phyloP scores from a whole-genome alignment of 2,797 vertebrate genomes.

The Schizopygopsis malacanthus region DNA sequence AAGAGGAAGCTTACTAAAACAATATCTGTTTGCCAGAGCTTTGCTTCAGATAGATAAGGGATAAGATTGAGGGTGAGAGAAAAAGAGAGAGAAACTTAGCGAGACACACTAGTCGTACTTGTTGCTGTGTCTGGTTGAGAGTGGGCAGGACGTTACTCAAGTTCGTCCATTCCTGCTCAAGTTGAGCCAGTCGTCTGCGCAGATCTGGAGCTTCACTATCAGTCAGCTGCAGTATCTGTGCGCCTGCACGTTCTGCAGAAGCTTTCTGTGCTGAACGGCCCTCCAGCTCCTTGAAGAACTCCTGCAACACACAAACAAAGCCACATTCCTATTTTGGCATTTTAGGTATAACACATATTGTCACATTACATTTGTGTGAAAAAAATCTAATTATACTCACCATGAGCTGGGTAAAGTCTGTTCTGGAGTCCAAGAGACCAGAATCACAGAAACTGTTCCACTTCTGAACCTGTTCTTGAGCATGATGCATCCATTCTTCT shows the following conservation, averaged over 20 bases:
- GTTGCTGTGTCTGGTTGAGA: conserved; percentile 84
- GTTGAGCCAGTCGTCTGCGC: conserved; percentile 76
- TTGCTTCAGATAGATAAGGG: conserved; percentile 30
- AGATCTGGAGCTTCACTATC: conserved; percentile 78
- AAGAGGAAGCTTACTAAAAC: not conserved
- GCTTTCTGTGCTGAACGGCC: conserved; percentile 79
- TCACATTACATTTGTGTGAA: not conserved
- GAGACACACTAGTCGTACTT: conserved; percentile 73
- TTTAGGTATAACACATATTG: not conserved
- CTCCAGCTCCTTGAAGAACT: conserved; percentile 84
- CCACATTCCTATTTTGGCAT: not conserved
- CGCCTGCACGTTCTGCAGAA: conserved; percentile 75
- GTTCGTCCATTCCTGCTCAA: conserved; percentile 84
- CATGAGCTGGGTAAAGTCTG: conserved; percentile 80
- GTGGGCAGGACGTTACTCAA: conserved; percentile 78
- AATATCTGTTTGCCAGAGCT: not conserved
- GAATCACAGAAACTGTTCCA: conserved; percentile 79
- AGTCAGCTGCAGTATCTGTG: conserved; percentile 82
- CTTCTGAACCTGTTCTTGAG: conserved; percentile 79
- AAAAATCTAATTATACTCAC: conserved; percentile 67
- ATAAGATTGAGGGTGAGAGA: not conserved
- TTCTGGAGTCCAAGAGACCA: conserved; percentile 75
- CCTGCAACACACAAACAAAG: conserved; percentile 68
- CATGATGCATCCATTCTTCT: conserved; percentile 81
- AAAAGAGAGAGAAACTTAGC: not conserved